Evolutionary conservation across 2,888 invertebrate genomes (phyloP).

Genomic region (Prenolepis imparis): DNA sequence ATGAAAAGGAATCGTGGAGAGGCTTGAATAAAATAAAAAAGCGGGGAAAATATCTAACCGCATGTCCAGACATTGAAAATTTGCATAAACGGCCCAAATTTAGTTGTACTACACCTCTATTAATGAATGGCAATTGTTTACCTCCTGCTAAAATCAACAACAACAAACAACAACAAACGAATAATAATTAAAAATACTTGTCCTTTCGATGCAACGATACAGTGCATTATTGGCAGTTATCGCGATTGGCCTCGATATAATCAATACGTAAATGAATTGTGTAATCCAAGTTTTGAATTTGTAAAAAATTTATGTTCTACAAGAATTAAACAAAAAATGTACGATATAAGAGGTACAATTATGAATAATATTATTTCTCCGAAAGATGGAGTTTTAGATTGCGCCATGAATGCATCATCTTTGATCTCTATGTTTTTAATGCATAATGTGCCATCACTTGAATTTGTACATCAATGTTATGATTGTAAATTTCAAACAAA

Average conservation of each 20-base stretch:
- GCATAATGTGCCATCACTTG: background rate
- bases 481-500: no score
- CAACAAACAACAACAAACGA: background rate
- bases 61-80: background rate
- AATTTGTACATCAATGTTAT: no score
- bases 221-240: constrained; percentile 1
- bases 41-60: background rate
- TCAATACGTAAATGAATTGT: background rate
- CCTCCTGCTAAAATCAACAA: background rate
- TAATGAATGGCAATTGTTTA: constrained; percentile 7
- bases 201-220: background rate
- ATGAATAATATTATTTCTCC: background rate
- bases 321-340: background rate
- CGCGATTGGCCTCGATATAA: background rate
- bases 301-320: background rate
- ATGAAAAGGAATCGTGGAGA: background rate
- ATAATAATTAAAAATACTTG: background rate
- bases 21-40: background rate
- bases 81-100: background rate
- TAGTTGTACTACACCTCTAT: background rate
- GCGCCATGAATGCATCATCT: background rate
- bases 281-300: background rate
- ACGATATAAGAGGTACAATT: background rate
- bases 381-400: background rate
- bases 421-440: background rate